Evolutionary conservation across 2,888 invertebrate species (phyloP), one percentile per base, ranked within the genome.

Genomic region (Lasioglossum vierecki): DNA sequence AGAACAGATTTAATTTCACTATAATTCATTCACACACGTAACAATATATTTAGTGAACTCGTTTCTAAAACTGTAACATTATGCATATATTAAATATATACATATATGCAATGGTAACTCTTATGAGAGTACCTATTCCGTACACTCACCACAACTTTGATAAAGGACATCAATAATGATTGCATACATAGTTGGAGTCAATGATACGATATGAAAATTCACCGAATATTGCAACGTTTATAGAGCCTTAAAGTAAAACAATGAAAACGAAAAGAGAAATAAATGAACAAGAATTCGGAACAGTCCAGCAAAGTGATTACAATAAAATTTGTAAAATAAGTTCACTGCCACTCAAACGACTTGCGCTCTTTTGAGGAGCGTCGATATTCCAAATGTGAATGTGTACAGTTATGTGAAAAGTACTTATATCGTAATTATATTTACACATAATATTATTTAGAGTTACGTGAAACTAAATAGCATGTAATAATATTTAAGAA

Each of bases 341-440:
- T 93, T 94, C 93, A 94, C 94, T 93, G 94, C 94, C 94, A 94
- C 91, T 91, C 90, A 91, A 93, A 93, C 89, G 93, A 93, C 93
- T 93, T 92, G 93, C 91, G 92, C 93, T 91, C 89, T 82, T 53
- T 88, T 82, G 76, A 83, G 57, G 86, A 89, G 90, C 88, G 90
- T 89, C 88, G 89, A 91, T 91, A 91, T 92, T 92, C 92, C 91
- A 88, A 89, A 89, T 90, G 92, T 93, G 92, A 92, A 93, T 93
- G 92, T 94, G 93, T 93, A 93, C 92, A 93, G 92, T 92, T 92
- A 91, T 91, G 92, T 91, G 92, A 92, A 91, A 92, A 90, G 88
- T 88, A 91, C 87, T 85, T 91, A 90, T 90, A 92, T 89, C 88
- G 82, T 93, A 92, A 93, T 91, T 92, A 92, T 92, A 92, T 90